A percentile compares a stretch with the other conserved stretches of the same genome.
Evolutionary conservation across 1,140 invertebrate genomes (phyloP).

Genomic region (Ylistrum balloti): DNA sequence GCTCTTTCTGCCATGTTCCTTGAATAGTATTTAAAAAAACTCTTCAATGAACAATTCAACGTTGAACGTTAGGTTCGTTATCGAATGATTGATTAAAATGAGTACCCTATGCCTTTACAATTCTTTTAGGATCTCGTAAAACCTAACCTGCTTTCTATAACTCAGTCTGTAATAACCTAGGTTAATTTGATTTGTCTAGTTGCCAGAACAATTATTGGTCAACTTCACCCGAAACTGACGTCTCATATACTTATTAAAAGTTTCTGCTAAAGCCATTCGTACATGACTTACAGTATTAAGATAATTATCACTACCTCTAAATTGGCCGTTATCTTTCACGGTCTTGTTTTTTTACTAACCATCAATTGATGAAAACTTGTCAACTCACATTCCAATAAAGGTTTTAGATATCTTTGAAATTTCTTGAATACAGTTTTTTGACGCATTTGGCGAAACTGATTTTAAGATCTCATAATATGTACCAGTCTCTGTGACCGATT

Average conservation of each 20-base stretch:
- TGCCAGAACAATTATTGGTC: not conserved
- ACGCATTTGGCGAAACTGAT: not conserved
- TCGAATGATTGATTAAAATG: not conserved
- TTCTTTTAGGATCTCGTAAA: not conserved
- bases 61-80: not conserved
- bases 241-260: not conserved
- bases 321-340: not conserved
- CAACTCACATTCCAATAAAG: not conserved
- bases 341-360: not conserved
- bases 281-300: not conserved
- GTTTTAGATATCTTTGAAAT: not conserved
- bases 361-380: not conserved
- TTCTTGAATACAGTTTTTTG: not conserved
- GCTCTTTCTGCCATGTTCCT: too few relatives aligned
- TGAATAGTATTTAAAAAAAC: too few relatives aligned
- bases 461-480: too few relatives aligned
- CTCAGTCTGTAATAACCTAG: not conserved
- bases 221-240: not conserved
- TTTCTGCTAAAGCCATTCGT: not conserved
- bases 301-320: not conserved
- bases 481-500: too few relatives aligned
- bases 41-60: too few relatives aligned
- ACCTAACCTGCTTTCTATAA: not conserved
- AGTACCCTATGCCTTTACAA: not conserved
- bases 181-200: not conserved